Base-by-base conservation (phyloP, 2,888 invertebrate species). In the Chrysodeixis includens region DNA sequence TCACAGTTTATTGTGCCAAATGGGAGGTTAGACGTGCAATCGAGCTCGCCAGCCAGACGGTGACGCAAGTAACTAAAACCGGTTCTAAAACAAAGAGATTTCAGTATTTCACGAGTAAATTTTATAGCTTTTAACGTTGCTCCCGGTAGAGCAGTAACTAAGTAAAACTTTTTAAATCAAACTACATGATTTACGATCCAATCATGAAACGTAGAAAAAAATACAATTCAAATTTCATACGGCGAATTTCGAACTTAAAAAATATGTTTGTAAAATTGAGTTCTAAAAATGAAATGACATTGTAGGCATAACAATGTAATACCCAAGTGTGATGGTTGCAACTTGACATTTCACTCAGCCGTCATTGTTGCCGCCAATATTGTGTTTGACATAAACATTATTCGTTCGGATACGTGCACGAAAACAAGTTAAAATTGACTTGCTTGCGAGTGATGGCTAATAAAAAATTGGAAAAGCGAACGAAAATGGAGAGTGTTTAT, bases 321-420 rank as follows among this genome's bases (percentile, higher is more conserved):
- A 64, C 58, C 51, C 49, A 69, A 70, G 54, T 69, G 71, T 74
- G 52, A 67, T 71, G 56, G 62, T 53, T 67, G 66, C 66, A 76
- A 66, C 76, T 80, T 86, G 88, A 88, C 87, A 72, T 88, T 88
- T 88, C 86, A 88, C 85, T 90, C 87, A 82, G 79, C 76, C 85
- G 77, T 87, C 89, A 89, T 92, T 92, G 91, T 92, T 86, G 86
- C 81, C 82, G 76, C 72, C 75, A 79, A 85, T 80, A 85, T 90
- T 93, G 93, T 88, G 82, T 89, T 90, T 92, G 93, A 93, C 93
- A 86, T 79, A 85, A 88, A 90, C 89, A 90, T 92, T 91, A 89
- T 91, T 91, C 89, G 88, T 83, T 85, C 87, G 84, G 78, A 83
- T 86, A 84, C 82, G 86, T 79, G 77, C 79, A 71, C 71, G 79